phyloP scores from a whole-genome alignment of 2,888 invertebrate genomes.

The Heteropelma amictum region DNA sequence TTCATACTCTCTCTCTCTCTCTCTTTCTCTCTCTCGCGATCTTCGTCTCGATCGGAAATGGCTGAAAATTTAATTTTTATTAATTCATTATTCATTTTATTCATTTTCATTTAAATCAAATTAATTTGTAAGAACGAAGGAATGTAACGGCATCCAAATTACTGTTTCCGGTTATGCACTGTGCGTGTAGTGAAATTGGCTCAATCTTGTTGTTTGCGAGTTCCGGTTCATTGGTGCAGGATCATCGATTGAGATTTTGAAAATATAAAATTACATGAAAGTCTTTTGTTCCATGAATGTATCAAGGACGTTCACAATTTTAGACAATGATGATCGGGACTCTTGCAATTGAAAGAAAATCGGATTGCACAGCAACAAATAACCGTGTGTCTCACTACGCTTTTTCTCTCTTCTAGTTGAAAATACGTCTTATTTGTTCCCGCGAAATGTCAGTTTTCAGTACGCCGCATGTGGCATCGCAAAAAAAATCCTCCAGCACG shows the following conservation, averaged over 20 bases:
- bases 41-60: conserved; percentile 15
- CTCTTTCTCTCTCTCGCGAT: conserved; percentile 27
- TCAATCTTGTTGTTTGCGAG: neutral
- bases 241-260: neutral
- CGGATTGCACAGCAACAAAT: neutral
- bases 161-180: neutral
- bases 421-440: neutral
- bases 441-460: neutral
- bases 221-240: neutral
- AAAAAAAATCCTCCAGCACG: neutral
- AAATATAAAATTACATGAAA: neutral
- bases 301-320: neutral
- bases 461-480: conserved; percentile 1
- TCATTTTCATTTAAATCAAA: neutral
- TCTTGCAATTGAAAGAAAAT: neutral
- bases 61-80: conserved; percentile 5
- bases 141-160: too few species aligned
- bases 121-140: neutral
- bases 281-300: neutral
- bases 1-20: neutral
- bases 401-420: neutral
- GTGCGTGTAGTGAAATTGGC: conserved; percentile 17
- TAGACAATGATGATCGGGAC: neutral
- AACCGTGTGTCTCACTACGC: neutral
- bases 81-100: neutral